Conservation (phyloP, 2,888 invertebrate genomes). For the Elysia crispata region DNA sequence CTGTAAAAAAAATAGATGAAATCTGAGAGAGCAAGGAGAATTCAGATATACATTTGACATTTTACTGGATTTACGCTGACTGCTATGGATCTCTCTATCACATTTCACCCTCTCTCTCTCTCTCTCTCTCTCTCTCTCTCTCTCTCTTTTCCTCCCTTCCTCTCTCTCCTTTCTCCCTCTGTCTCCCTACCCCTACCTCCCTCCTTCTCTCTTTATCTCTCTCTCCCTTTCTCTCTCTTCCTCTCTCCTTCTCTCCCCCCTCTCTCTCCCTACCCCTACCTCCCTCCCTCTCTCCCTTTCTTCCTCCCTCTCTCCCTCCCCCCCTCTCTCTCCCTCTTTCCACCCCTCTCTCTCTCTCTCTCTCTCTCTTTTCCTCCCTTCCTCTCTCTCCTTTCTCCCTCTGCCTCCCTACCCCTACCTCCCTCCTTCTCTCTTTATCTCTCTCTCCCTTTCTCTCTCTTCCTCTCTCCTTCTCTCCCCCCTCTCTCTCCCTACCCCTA, state of each 20-base stretch:
- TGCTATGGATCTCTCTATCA: no score
- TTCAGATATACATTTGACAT: no score
- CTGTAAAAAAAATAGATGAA: no score
- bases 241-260: background rate
- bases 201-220: no score
- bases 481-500: slow-evolving; percentile 22
- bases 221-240: background rate
- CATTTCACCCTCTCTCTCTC: background rate
- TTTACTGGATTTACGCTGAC: no score
- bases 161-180: background rate
- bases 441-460: background rate
- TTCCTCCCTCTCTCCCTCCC: background rate
- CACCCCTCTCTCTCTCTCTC: slow-evolving; percentile 9
- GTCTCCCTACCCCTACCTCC: background rate
- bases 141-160: background rate
- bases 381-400: slow-evolving; percentile 22
- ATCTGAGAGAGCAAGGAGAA: background rate
- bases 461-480: background rate
- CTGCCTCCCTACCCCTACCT: background rate
- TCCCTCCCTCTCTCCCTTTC: slow-evolving; percentile 9
- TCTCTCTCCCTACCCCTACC: background rate
- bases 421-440: no score
- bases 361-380: slow-evolving; percentile 6
- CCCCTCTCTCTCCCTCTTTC: no score
- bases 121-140: background rate